phyloP scores from a whole-genome alignment of 2,113 vertebrate species.

The Azemiops feae region DNA sequence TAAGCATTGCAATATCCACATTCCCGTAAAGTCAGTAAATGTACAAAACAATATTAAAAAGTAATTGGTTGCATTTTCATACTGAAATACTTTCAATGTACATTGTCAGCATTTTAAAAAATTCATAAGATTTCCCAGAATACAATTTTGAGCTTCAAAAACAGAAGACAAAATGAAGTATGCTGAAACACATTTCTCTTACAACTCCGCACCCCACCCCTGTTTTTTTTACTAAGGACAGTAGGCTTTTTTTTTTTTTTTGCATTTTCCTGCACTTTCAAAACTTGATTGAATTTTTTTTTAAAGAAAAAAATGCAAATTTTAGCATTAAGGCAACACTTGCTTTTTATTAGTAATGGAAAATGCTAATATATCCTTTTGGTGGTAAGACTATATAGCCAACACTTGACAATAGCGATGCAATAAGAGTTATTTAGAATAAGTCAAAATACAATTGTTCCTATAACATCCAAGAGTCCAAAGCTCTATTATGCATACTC shows the following conservation, averaged over 20 bases:
- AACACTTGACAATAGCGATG: not conserved
- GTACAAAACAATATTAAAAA: not conserved
- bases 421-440: not conserved
- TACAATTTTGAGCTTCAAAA: not conserved
- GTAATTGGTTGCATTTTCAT: not conserved
- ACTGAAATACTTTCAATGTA: not conserved
- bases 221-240: not conserved
- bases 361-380: not conserved
- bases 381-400: not conserved
- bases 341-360: not conserved
- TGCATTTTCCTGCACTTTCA: not conserved
- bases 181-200: not conserved
- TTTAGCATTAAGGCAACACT: not conserved
- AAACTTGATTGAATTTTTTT: not conserved
- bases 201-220: not conserved
- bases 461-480: not conserved
- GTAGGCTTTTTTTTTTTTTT: not conserved
- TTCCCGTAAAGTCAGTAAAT: not conserved
- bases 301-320: not conserved
- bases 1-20: not conserved
- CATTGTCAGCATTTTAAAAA: not conserved
- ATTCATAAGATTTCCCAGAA: not conserved
- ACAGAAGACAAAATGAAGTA: not conserved
- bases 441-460: not conserved
- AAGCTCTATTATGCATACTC: not conserved